Evolutionary conservation across 2,888 invertebrate species (phyloP), one percentile per base, ranked within the genome.

Genomic region (Masnerella sp.): DNA sequence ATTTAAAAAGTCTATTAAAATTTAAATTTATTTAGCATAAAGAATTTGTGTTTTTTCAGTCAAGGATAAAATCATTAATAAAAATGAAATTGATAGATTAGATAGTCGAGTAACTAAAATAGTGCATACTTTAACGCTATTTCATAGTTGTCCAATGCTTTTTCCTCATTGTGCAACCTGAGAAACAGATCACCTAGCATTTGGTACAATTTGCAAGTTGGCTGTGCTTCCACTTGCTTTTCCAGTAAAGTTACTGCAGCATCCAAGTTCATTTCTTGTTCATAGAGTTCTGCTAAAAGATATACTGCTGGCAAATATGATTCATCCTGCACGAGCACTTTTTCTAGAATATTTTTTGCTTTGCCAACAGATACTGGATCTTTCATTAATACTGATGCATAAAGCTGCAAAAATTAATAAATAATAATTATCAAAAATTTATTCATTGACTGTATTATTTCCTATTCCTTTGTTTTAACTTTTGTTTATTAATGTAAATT

Each of bases 301-400:
- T 91, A 92, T 1, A 95, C 92, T 0, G 94, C 94, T 0, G 93
- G 92, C 15, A 93, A 88, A 85, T 93, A 92, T n/a, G 89, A 89
- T 56, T 92, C 92, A 82, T 95, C 94, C 74, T 92, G 90, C 67
- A 90, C 89, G 43, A 95, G 88, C 0, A 95, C 94, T 82, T 92
- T 93, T 83, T 94, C 93, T 43, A 95, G 87, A 32, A 93, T 90
- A 51, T 91, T 90, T 81, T 92, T 92, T 0, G 94, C 93, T 85
- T 92, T 91, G 2, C 88, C 84, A 30, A 89, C 87, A 20, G 89
- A 89, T 18, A 90, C 88, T 1, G 91, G 90, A 87, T 94, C 94
- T 81, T 92, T 92, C 78, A 93, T 90, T 49, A 95, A 85, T 0
- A 94, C 93, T 56, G 92, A 91, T 0, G 94, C 94, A 82, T 94